Evolutionary conservation across 2,113 vertebrate genomes (phyloP).

Genomic region (Nipponia nippon): DNA sequence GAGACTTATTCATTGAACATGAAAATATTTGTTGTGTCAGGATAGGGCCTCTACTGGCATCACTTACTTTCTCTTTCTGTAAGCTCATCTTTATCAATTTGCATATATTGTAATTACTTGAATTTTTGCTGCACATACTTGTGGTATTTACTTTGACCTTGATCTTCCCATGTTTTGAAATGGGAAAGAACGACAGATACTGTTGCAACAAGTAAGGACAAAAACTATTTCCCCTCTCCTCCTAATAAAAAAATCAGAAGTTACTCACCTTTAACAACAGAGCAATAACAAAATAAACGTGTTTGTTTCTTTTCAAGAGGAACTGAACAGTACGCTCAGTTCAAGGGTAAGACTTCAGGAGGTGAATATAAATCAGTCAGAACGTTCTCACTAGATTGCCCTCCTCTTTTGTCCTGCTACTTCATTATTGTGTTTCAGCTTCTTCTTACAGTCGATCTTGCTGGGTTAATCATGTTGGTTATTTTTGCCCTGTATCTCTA

Average conservation of each 20-base stretch:
- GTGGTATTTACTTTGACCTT: not conserved
- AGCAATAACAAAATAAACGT: not conserved
- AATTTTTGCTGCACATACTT: not conserved
- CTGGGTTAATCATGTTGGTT: not conserved
- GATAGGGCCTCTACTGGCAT: not conserved
- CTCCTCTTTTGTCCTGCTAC: not conserved
- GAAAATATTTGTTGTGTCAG: not conserved
- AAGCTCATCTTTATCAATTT: not conserved
- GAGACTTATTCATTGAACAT: not conserved
- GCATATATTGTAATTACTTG: not conserved
- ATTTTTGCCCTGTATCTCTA: not conserved
- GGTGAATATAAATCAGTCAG: conserved; percentile 49
- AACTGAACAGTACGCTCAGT: not conserved
- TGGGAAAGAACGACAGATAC: not conserved
- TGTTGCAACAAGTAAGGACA: not conserved
- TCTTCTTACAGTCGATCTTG: rapidly evolving
- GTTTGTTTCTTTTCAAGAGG: not conserved
- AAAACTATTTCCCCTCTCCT: not conserved
- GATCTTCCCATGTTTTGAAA: not conserved
- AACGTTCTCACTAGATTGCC: not conserved
- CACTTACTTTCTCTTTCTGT: not conserved
- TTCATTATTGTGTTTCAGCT: not conserved
- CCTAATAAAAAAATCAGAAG: not conserved
- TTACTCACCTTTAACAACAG: not conserved
- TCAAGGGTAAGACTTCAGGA: not conserved